Evolutionary conservation across 2,797 vertebrate genomes (phyloP).

Genomic region (Smutsia temminckii): DNA sequence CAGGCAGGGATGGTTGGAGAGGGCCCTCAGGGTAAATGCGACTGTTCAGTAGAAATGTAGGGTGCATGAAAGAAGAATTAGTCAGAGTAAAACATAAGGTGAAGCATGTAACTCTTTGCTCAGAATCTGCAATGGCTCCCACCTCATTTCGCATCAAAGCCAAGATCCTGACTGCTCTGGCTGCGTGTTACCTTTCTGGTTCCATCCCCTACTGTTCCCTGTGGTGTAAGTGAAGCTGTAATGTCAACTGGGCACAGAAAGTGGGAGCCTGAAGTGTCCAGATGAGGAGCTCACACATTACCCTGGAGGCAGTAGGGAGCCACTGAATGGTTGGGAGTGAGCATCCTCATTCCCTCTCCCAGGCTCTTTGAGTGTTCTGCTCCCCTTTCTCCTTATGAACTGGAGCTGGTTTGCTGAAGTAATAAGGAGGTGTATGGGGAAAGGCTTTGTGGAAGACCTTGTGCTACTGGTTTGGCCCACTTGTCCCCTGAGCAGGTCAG

Average conservation of each 20-base stretch:
- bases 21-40: not conserved
- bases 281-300: not conserved
- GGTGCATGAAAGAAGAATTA: not conserved
- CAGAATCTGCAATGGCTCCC: not conserved
- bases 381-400: not conserved
- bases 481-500: not conserved
- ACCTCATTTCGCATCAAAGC: not conserved
- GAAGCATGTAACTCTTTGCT: not conserved
- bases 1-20: not conserved
- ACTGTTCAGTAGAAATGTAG: not conserved
- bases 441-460: not conserved
- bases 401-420: not conserved
- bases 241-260: not conserved
- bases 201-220: not conserved
- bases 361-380: not conserved
- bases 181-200: not conserved
- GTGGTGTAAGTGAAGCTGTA: not conserved
- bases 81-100: not conserved
- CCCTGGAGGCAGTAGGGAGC: not conserved
- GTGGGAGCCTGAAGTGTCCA: not conserved
- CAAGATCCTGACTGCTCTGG: not conserved
- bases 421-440: not conserved
- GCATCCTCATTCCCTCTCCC: not conserved
- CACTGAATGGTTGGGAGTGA: not conserved
- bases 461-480: not conserved